phyloP scores from a whole-genome alignment of 2,888 invertebrate genomes.

The Aricia artaxerxes region DNA sequence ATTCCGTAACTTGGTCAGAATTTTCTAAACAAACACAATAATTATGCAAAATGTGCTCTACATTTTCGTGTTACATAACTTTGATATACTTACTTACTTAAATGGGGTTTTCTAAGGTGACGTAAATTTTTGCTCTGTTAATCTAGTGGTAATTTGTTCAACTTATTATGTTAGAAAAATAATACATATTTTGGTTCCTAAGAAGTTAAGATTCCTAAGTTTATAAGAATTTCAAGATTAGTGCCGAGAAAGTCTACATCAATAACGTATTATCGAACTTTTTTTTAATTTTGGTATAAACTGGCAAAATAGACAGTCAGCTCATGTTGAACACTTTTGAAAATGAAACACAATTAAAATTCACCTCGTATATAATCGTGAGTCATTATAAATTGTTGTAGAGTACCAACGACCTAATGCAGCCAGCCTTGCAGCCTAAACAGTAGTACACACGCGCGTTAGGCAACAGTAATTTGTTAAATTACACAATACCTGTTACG shows the following conservation, averaged over 20 bases:
- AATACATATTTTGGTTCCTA: not conserved
- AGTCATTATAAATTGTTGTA: conserved; percentile 38
- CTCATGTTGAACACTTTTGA: conserved; percentile 31
- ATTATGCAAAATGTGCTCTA: conserved; percentile 5
- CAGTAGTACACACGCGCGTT: conserved; percentile 18
- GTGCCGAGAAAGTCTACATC: not conserved
- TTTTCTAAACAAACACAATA: not conserved
- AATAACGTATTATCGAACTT: not conserved
- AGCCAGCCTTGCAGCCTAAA: conserved; percentile 34
- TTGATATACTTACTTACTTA: not conserved
- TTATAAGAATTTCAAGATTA: not conserved
- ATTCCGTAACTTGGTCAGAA: not conserved
- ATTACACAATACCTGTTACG: conserved; percentile 35
- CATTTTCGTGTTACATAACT: not conserved
- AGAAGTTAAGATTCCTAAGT: not conserved
- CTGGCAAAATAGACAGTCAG: not conserved
- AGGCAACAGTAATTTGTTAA: conserved; percentile 32
- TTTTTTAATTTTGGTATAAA: not conserved
- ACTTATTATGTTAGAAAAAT: not conserved
- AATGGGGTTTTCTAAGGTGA: not conserved
- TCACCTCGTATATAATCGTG: conserved; percentile 39
- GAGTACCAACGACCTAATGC: conserved; percentile 34
- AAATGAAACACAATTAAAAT: conserved; percentile 40
- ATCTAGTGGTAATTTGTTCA: not conserved
- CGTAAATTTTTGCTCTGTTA: not conserved